Evolutionary conservation across 2,797 vertebrate species (phyloP).

Genomic region (Paratrypauchen microcephalus): DNA sequence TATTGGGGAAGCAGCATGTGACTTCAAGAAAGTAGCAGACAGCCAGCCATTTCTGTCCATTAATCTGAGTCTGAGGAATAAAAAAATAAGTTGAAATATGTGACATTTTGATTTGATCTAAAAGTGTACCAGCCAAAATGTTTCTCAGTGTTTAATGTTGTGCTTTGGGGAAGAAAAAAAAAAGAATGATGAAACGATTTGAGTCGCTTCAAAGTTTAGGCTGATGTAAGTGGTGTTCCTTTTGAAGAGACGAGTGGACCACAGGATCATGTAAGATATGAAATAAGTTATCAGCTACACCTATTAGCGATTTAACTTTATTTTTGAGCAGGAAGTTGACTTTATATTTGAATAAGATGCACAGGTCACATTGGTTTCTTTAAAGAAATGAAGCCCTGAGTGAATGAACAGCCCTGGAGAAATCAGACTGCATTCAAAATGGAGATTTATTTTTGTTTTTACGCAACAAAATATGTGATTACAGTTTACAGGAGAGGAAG

Average conservation of each 20-base stretch:
- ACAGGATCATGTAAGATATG: background rate
- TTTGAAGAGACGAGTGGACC: background rate
- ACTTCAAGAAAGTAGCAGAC: slow-evolving; percentile 17
- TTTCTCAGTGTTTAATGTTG: slow-evolving; percentile 1
- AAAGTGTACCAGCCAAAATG: slow-evolving; percentile 13
- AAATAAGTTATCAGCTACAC: background rate
- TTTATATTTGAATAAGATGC: background rate
- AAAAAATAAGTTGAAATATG: slow-evolving; percentile 3
- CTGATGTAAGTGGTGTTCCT: background rate
- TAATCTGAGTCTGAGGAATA: background rate
- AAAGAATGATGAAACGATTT: background rate
- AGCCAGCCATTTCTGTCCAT: slow-evolving; percentile 1
- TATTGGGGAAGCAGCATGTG: slow-evolving; percentile 50
- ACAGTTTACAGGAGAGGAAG: background rate
- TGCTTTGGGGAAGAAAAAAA: background rate
- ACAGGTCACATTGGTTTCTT: background rate
- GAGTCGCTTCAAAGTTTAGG: background rate
- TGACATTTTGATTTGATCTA: slow-evolving; percentile 10
- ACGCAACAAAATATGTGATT: slow-evolving; percentile 7
- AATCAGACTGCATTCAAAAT: background rate
- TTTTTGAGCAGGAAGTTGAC: background rate
- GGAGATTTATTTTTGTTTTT: background rate
- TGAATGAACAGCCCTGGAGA: background rate
- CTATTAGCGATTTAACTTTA: background rate
- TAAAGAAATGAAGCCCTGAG: background rate